These are phyloP conservation scores for Mesorhabditis spiculigera DNA, from an alignment of 2,888 invertebrate genomes.

Conservation along the genomic window DNA sequence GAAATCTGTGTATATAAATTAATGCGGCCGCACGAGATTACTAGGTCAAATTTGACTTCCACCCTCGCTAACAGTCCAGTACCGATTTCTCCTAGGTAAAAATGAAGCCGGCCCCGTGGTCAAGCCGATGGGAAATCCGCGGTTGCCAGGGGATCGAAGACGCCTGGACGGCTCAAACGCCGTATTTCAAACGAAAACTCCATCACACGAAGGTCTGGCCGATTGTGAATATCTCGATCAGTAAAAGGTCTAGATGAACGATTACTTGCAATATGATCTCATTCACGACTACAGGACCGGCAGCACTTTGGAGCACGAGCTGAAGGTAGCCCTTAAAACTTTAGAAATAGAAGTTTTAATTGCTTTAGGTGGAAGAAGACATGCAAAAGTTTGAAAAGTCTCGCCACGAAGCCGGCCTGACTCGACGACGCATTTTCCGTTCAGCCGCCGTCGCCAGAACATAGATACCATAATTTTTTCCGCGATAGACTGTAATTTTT, in stretches of 20 bases:
- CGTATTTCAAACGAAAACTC: slow-evolving; percentile 54
- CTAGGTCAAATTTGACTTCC: no score
- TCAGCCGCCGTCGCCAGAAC: slow-evolving; percentile 38
- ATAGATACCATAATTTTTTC: not conserved
- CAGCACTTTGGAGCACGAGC: slow-evolving; percentile 47
- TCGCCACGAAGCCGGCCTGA: slow-evolving; percentile 47
- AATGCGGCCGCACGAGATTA: no score
- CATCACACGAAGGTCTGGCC: slow-evolving; percentile 34
- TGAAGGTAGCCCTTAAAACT: slow-evolving; percentile 8
- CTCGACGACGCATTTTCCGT: slow-evolving; percentile 43
- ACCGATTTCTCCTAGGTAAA: slow-evolving; percentile 60
- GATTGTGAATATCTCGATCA: not conserved
- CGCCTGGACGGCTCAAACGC: slow-evolving; percentile 47
- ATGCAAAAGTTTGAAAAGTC: slow-evolving; percentile 40
- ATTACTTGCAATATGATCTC: slow-evolving; percentile 51
- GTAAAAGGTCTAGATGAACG: slow-evolving; percentile 29
- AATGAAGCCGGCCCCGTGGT: slow-evolving; percentile 75
- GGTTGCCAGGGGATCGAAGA: slow-evolving; percentile 51
- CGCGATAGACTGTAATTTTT: not conserved
- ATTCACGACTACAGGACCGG: slow-evolving; percentile 45
- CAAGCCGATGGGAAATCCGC: slow-evolving; percentile 72
- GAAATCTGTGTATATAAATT: no score
- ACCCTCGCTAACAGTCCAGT: not conserved
- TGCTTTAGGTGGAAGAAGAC: slow-evolving; percentile 23
- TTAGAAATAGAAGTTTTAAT: not conserved